Percentiles rank a stretch among this genome's conserved stretches.
Evolutionary conservation across 2,888 invertebrate species (phyloP).

Genomic region (Meganola albula): DNA sequence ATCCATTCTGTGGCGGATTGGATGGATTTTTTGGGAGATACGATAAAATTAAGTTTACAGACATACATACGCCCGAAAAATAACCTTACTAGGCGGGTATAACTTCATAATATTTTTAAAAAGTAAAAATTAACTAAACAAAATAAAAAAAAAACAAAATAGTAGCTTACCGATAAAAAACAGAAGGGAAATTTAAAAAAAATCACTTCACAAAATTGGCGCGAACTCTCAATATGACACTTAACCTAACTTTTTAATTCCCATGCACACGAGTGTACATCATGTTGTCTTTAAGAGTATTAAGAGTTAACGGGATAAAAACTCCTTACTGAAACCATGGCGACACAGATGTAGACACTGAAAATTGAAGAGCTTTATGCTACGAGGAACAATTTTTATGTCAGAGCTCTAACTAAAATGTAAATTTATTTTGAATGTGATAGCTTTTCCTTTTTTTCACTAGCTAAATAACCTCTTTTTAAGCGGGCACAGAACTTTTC

Average conservation of each 20-base stretch:
- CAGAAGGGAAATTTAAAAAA: constrained; percentile 20
- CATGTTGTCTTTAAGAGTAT: constrained; percentile 54
- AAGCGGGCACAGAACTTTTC: too few species aligned
- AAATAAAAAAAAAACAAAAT: constrained; percentile 7
- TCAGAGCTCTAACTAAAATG: too few species aligned
- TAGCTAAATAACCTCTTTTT: too few species aligned
- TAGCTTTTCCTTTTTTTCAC: too few species aligned
- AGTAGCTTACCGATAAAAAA: constrained; percentile 19
- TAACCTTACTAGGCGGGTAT: too few species aligned
- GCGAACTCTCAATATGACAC: constrained; percentile 56
- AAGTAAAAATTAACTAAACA: neutral
- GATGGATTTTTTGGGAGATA: too few species aligned
- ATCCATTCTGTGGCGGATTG: too few species aligned
- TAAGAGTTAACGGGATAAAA: constrained; percentile 51
- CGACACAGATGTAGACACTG: constrained; percentile 13
- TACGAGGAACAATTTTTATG: too few species aligned
- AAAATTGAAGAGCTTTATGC: too few species aligned
- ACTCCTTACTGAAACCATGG: constrained; percentile 42
- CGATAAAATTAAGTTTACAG: too few species aligned
- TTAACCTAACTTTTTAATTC: constrained; percentile 39
- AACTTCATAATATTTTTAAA: constrained; percentile 2
- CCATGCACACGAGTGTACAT: constrained; percentile 45
- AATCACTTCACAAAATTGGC: constrained; percentile 41
- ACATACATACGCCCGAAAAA: too few species aligned
- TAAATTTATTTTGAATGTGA: too few species aligned